Evolutionary conservation across 2,113 vertebrate genomes (phyloP).

Genomic region (Garra rufa): DNA sequence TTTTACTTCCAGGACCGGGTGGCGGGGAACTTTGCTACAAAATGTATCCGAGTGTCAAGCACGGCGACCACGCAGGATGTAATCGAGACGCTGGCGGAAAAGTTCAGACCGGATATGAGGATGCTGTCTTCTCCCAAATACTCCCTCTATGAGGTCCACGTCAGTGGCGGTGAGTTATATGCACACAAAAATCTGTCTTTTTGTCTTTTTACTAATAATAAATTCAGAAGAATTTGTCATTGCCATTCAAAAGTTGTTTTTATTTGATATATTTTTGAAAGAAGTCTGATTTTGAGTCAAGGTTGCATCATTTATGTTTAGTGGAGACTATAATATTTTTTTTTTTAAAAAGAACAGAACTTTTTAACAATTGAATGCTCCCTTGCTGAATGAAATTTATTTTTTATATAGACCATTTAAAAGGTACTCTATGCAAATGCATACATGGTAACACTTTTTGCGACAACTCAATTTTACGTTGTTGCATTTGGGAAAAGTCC

Average conservation of each 20-base stretch:
- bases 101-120: slow-evolving; percentile 98
- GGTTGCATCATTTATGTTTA: no score
- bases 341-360: neutral
- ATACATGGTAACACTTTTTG: neutral
- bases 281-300: no score
- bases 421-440: no score
- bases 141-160: slow-evolving; percentile 96
- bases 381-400: no score
- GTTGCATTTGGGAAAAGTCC: neutral
- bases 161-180: slow-evolving; percentile 92
- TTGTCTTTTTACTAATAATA: neutral
- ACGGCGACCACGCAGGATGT: slow-evolving; percentile 98
- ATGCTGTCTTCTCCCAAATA: slow-evolving; percentile 98
- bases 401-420: no score
- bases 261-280: no score
- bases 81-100: slow-evolving; percentile 96
- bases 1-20: slow-evolving; percentile 99
- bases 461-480: neutral
- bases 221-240: neutral
- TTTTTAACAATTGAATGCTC: no score
- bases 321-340: no score
- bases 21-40: slow-evolving; percentile 97
- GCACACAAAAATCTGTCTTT: neutral
- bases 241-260: neutral
- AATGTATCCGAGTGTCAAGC: slow-evolving; percentile 96